Evolutionary conservation across 2,888 invertebrate genomes (phyloP), one percentile per base, ranked within the genome.

Genomic region (Boloria selene): DNA sequence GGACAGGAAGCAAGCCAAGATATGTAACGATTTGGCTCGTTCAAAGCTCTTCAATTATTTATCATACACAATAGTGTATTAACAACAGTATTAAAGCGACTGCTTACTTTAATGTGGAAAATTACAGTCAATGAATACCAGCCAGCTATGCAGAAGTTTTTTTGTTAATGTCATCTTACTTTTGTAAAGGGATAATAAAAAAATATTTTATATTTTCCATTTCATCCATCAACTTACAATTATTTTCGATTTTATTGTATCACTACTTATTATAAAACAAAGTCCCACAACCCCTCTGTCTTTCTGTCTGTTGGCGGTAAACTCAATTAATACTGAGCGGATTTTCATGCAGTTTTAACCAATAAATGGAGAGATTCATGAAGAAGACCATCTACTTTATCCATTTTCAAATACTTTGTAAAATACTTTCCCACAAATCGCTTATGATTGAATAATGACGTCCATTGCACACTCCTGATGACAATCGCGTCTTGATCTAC

Each of bases 401-500:
- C n/a, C n/a, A n/a, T n/a, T n/a, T n/a, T n/a, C n/a, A n/a, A n/a
- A n/a, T n/a, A n/a, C n/a, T n/a, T n/a, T n/a, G n/a, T 26, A n/a
- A n/a, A 26, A 13, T 13, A 31, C 14, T n/a, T n/a, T 6, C 22
- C n/a, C 18, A n/a, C 31, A 26, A 53, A 16, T 44, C 10, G 7
- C 13, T n/a, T 55, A 45, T 10, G 18, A 2, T 17, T 44, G 44
- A 55, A n/a, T 55, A 44, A 44, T 44, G 18, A 18, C 18, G 2
- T n/a, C 55, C 22, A 44, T 55, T 55, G 55, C 22, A 55, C 55
- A 22, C 65, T 10, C 7, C 10, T 38, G 31, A 51, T 60, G 63
- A 69, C 63, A 65, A 51, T 60, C 65, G 18, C 55, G 52, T 44
- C 60, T 64, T 65, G 10, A 10, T 10, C 31, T 22, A 22, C 3